These are phyloP conservation scores for Arvicanthis niloticus DNA, from an alignment of 2,113 vertebrate species.

Conservation along the genomic window DNA sequence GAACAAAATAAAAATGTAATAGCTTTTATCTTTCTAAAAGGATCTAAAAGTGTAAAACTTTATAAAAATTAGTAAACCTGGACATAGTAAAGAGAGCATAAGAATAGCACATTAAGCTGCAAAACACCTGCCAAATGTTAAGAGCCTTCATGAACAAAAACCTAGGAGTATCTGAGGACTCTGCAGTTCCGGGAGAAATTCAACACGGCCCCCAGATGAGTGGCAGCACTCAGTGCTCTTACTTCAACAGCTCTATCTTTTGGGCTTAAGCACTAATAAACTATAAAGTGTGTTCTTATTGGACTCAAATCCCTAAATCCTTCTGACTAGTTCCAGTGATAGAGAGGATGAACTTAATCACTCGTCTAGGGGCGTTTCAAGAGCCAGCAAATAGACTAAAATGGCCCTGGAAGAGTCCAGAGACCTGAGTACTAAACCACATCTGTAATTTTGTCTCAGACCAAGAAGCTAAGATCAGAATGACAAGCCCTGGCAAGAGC, in stretches of 20 bases:
- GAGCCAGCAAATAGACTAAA: slow-evolving; percentile 47
- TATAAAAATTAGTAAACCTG: background rate
- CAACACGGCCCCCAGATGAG: background rate
- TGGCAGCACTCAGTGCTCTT: background rate
- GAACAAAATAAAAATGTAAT: background rate
- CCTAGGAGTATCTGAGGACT: background rate
- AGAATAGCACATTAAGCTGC: background rate
- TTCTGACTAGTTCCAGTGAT: slow-evolving; percentile 36
- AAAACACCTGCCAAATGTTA: background rate
- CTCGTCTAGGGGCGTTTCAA: slow-evolving; percentile 54
- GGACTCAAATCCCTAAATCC: slow-evolving; percentile 73
- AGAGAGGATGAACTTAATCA: slow-evolving; percentile 68
- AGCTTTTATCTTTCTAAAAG: background rate
- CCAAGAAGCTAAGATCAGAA: slow-evolving; percentile 15
- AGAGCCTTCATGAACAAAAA: slow-evolving; percentile 8
- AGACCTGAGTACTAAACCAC: slow-evolving; percentile 1
- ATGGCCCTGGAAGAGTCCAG: slow-evolving; percentile 5
- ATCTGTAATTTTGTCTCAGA: slow-evolving; percentile 57
- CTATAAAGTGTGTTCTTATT: slow-evolving; percentile 64
- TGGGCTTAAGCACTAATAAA: slow-evolving; percentile 43
- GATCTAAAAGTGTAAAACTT: background rate
- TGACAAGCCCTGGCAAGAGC: slow-evolving; percentile 15
- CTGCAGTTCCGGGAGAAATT: background rate
- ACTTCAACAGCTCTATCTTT: background rate
- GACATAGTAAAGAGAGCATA: background rate